These are phyloP conservation scores for Polypterus senegalus DNA, from an alignment of 2,113 vertebrate genomes.

Conservation along the genomic window DNA sequence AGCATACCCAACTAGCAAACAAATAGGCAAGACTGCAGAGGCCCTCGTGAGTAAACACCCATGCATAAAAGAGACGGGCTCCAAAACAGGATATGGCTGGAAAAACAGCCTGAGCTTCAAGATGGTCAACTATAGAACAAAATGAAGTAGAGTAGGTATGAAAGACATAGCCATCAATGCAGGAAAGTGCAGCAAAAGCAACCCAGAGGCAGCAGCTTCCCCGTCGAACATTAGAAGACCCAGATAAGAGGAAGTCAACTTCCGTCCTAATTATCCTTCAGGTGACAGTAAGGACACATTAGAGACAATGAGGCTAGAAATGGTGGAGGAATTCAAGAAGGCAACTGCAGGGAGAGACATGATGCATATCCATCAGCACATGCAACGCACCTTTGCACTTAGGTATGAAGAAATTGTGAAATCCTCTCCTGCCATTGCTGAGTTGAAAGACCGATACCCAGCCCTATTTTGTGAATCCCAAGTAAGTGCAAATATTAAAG, in stretches of 20 bases:
- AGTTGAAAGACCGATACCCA: conserved; percentile 17
- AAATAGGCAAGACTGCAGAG: conserved; percentile 15
- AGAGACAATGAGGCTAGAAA: no score
- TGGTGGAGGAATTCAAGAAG: no score
- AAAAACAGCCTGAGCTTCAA: conserved; percentile 20
- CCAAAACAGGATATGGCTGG: conserved; percentile 13
- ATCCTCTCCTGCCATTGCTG: conserved; percentile 7
- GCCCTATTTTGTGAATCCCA: conserved; percentile 17
- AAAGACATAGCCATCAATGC: conserved; percentile 17
- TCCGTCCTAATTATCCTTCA: conserved; percentile 1
- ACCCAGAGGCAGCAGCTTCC: conserved; percentile 8
- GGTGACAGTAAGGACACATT: no score
- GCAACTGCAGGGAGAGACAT: background rate
- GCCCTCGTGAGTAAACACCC: conserved; percentile 17
- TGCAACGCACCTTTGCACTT: conserved; percentile 16
- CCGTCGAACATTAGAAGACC: conserved; percentile 18
- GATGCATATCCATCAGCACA: conserved; percentile 13
- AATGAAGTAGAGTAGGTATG: conserved; percentile 14
- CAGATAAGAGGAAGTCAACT: conserved; percentile 17
- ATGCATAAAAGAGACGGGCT: conserved; percentile 18
- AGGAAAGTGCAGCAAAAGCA: conserved; percentile 1
- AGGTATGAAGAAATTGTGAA: conserved; percentile 16
- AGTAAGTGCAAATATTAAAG: conserved; percentile 10
- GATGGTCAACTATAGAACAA: conserved; percentile 16
- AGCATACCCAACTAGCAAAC: conserved; percentile 14